Evolutionary conservation across 2,797 vertebrate genomes (phyloP), one percentile per base, ranked within the genome.

Genomic region (Notamacropus eugenii): DNA sequence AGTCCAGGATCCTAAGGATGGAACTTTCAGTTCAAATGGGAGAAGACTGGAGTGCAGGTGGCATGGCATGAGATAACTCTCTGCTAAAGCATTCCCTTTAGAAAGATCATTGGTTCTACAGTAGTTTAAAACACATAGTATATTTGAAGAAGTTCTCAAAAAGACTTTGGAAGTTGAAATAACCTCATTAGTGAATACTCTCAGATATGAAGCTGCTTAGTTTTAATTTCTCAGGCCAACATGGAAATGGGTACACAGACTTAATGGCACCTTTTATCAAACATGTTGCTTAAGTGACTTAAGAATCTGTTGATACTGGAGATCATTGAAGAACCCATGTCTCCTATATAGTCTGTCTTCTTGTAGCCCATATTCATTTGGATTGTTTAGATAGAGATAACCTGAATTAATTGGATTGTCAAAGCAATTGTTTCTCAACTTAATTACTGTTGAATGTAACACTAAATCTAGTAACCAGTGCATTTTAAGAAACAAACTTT

Each of bases 401-500:
- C 74, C 52, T 82, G 11, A 95, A 90, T 59, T 92, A 90, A 54
- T 91, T 54, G 87, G 58, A 29, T 92, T 92, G n/a, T n/a, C 56
- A 95, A 92, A n/a, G 19, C 95, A 93, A 91, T 91, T 95, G 50
- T 46, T 82, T 91, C 95, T 93, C 52, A 55, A 93, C 67, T 94
- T 93, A 93, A 93, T 95, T 95, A 62, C 54, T 92, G 93, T 93
- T 91, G 90, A 74, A 74, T 6, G 50, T 93, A 90, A 34, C 93
- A n/a, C 50, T 91, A 92, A 95, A 95, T 97, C 92, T 94, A 95
- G 97, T 96, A 93, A 50, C 10, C 1, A 59, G 52, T 95, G 92
- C 31, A 55, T 95, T 93, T 96, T 93, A 91, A 91, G 52, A 93
- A 96, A 31, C 57, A 57, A 50, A 12, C 59, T 87, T 40, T 29